phyloP scores from a whole-genome alignment of 2,113 vertebrate genomes.

The Festucalex cinctus region DNA sequence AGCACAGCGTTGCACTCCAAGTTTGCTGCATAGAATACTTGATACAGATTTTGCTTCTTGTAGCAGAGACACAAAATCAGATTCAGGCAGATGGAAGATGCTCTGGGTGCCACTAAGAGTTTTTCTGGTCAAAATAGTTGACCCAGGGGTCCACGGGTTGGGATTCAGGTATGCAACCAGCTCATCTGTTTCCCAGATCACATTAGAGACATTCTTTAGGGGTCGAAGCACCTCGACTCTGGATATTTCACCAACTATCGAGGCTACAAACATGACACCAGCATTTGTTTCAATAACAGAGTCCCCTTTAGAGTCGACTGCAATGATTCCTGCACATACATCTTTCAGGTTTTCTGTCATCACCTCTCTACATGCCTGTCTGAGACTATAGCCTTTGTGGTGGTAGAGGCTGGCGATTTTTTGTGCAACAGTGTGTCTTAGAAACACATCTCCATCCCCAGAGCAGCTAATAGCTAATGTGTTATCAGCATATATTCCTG shows the following conservation, averaged over 20 bases:
- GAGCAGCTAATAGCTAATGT: conserved; percentile 73
- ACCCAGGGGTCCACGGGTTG: conserved; percentile 71
- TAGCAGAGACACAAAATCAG: conserved; percentile 63
- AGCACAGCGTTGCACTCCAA: conserved; percentile 71
- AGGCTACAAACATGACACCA: conserved; percentile 73
- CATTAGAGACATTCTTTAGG: conserved; percentile 44
- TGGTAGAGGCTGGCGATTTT: conserved; percentile 75
- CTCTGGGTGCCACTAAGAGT: conserved; percentile 55
- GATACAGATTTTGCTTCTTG: conserved; percentile 64
- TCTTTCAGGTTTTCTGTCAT: conserved; percentile 63
- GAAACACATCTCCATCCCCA: conserved; percentile 76
- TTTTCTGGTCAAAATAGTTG: conserved; percentile 69
- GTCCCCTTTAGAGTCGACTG: conserved; percentile 65
- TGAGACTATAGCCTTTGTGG: conserved; percentile 66
- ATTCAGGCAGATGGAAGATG: conserved; percentile 66
- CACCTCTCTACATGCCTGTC: conserved; percentile 69
- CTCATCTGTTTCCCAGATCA: conserved; percentile 75
- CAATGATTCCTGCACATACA: conserved; percentile 72
- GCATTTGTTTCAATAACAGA: conserved; percentile 71
- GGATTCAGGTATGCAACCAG: conserved; percentile 69
- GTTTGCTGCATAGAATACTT: conserved; percentile 58
- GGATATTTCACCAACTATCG: conserved; percentile 53
- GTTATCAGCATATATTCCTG: conserved; percentile 74
- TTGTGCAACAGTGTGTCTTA: conserved; percentile 72
- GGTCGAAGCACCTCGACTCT: conserved; percentile 69